These are phyloP conservation scores for Polypedilum pembai DNA, from an alignment of 1,140 invertebrate species.

Conservation along the genomic window DNA sequence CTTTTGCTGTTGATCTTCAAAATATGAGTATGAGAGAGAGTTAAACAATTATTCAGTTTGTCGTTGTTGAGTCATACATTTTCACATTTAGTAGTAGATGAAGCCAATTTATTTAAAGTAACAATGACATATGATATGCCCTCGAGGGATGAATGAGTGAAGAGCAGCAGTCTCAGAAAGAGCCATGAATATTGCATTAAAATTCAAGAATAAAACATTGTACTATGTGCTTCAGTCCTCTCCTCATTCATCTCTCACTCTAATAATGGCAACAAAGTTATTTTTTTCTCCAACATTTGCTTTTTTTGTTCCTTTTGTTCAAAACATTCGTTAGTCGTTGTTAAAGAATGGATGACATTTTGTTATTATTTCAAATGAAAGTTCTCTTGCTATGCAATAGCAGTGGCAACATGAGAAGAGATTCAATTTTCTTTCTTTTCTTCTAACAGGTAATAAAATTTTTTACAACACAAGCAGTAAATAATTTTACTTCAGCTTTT, in stretches of 20 bases:
- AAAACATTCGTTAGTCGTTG: background rate
- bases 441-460: too few species aligned
- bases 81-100: background rate
- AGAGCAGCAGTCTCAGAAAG: background rate
- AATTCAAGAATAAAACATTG: background rate
- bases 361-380: conserved; percentile 7
- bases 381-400: background rate
- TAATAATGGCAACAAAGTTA: background rate
- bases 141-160: background rate
- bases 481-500: too few species aligned
- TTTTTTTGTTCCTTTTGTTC: background rate
- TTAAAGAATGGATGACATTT: conserved; percentile 5
- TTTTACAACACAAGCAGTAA: too few species aligned
- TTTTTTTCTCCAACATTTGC: background rate
- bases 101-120: background rate
- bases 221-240: background rate
- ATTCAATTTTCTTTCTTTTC: too few species aligned
- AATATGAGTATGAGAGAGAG: background rate
- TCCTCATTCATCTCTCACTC: background rate
- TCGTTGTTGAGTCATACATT: background rate
- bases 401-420: too few species aligned
- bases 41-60: conserved; percentile 7
- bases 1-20: too few species aligned
- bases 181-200: background rate
- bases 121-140: conserved; percentile 13